Conservation (phyloP, 1,140 invertebrate species). For the Euura saliciscinereae region DNA sequence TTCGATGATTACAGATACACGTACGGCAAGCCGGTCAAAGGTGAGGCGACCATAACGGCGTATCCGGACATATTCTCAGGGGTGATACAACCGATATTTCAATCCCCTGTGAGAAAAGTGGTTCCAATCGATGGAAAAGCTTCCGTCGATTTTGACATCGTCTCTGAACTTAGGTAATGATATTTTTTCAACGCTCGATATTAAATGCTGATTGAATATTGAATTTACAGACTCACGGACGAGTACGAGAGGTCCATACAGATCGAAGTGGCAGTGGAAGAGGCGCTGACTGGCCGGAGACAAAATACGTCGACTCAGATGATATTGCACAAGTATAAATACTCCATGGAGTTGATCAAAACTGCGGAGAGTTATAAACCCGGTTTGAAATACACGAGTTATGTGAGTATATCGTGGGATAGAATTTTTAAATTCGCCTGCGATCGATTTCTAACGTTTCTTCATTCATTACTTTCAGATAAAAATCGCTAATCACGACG, state of each 20-base stretch:
- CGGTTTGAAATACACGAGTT: slow-evolving; percentile 80
- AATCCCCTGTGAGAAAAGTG: slow-evolving; percentile 77
- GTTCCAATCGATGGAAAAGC: slow-evolving; percentile 79
- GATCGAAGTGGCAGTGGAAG: slow-evolving; percentile 81
- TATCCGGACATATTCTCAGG: slow-evolving; percentile 79
- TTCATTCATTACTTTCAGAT: slow-evolving; percentile 55
- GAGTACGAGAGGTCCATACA: slow-evolving; percentile 77
- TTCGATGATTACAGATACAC: slow-evolving; percentile 65
- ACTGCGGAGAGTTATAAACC: slow-evolving; percentile 88
- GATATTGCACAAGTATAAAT: slow-evolving; percentile 79
- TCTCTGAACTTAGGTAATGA: slow-evolving; percentile 67
- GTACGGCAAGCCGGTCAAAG: slow-evolving; percentile 82
- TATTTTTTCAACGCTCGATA: not conserved
- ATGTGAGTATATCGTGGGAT: slow-evolving; percentile 63
- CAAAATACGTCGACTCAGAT: slow-evolving; percentile 80
- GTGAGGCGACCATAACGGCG: slow-evolving; percentile 77
- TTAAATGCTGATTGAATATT: slow-evolving; percentile 13
- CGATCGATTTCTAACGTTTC: no score
- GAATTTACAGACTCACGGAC: slow-evolving; percentile 65
- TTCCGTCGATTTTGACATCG: slow-evolving; percentile 77
- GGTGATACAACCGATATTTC: slow-evolving; percentile 80
- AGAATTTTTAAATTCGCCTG: no score
- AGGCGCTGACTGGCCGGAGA: slow-evolving; percentile 77
- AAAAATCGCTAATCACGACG: slow-evolving; percentile 78
- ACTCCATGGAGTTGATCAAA: slow-evolving; percentile 82